phyloP scores from a whole-genome alignment of 2,797 vertebrate species.

The Pseudochromis fuscus region DNA sequence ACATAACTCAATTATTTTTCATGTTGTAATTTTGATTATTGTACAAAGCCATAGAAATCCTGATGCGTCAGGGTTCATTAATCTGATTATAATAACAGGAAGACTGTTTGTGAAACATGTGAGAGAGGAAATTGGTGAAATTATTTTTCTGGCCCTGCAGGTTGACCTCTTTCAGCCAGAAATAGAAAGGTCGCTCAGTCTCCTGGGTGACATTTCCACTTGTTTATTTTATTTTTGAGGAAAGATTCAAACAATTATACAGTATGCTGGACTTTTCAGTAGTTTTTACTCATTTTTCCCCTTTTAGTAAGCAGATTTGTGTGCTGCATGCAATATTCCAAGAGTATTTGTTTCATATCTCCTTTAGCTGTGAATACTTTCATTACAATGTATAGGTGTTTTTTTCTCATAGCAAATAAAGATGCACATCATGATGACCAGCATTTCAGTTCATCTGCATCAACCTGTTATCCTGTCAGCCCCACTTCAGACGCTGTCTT shows the following conservation, averaged over 20 bases:
- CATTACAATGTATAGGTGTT: background rate
- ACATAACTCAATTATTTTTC: slow-evolving; percentile 5
- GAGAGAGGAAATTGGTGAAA: slow-evolving; percentile 67
- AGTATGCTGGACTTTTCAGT: slow-evolving; percentile 8
- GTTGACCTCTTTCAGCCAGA: slow-evolving; percentile 54
- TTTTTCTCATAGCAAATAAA: background rate
- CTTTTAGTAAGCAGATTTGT: slow-evolving; percentile 4
- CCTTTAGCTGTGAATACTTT: background rate
- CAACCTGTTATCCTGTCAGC: slow-evolving; percentile 46
- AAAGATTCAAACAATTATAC: slow-evolving; percentile 16
- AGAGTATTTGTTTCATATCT: background rate
- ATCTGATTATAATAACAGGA: slow-evolving; percentile 32
- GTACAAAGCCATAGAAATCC: background rate
- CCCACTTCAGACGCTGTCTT: slow-evolving; percentile 58
- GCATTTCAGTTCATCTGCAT: slow-evolving; percentile 12
- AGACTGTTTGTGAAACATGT: slow-evolving; percentile 47
- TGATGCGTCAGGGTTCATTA: slow-evolving; percentile 20
- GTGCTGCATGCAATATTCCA: too few relatives aligned
- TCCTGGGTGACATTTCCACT: slow-evolving; percentile 49
- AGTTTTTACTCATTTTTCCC: background rate
- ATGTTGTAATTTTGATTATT: background rate
- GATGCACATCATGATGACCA: background rate
- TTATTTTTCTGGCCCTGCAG: slow-evolving; percentile 60
- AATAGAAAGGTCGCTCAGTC: slow-evolving; percentile 69
- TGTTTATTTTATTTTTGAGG: slow-evolving; percentile 59